A percentile compares a stretch with the other conserved stretches of the same genome.
Conservation (phyloP, 1,140 invertebrate species). For the Drosophila erecta region DNA sequence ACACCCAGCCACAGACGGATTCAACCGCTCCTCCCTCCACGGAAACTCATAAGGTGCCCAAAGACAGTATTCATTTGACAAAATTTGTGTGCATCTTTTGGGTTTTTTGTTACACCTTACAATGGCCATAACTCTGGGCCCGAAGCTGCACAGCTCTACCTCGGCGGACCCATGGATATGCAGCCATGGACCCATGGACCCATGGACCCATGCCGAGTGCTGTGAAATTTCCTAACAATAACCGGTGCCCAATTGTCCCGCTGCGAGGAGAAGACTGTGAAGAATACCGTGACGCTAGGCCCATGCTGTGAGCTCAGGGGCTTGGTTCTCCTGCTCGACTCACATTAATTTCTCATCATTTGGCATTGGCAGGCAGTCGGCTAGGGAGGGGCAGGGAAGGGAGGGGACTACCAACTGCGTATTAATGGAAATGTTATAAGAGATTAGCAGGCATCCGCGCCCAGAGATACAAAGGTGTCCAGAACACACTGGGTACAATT, state of each 20-base stretch:
- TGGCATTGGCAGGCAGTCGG: slow-evolving; percentile 33
- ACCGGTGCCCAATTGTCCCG: slow-evolving; percentile 68
- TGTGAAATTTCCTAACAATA: slow-evolving; percentile 79
- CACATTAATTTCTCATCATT: slow-evolving; percentile 83
- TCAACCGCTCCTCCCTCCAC: slow-evolving; percentile 7
- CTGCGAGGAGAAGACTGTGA: slow-evolving; percentile 33
- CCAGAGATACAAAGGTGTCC: slow-evolving; percentile 18
- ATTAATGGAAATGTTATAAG: slow-evolving; percentile 81
- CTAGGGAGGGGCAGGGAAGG: not conserved
- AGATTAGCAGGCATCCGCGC: slow-evolving; percentile 65
- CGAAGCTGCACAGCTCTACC: not conserved
- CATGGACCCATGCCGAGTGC: slow-evolving; percentile 69
- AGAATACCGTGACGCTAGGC: slow-evolving; percentile 61
- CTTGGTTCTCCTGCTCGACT: slow-evolving; percentile 41
- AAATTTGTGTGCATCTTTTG: slow-evolving; percentile 68
- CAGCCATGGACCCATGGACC: no score
- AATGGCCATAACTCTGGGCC: slow-evolving; percentile 34
- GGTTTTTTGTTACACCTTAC: slow-evolving; percentile 82
- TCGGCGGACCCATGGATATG: not conserved
- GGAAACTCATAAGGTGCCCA: slow-evolving; percentile 36
- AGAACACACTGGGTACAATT: slow-evolving; percentile 60
- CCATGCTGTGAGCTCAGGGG: slow-evolving; percentile 56
- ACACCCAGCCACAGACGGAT: slow-evolving; percentile 37
- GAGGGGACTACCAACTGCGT: slow-evolving; percentile 67
- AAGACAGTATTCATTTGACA: slow-evolving; percentile 76